Conservation (phyloP, 2,888 invertebrate species). For the Protophormia terraenovae region DNA sequence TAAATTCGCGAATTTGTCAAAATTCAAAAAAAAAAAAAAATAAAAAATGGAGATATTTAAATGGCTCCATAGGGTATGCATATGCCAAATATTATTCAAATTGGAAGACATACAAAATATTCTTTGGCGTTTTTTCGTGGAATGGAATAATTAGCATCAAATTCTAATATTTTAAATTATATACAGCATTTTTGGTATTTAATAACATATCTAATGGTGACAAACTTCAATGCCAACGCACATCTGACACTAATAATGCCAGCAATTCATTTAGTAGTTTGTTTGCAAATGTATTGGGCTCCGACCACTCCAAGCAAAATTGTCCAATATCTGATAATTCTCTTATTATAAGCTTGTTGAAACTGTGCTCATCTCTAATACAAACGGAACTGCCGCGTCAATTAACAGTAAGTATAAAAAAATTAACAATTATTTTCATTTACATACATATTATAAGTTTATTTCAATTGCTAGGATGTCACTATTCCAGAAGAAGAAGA, state of each 20-base stretch:
- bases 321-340: constrained; percentile 87
- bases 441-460: not conserved
- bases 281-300: constrained; percentile 88
- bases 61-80: too few relatives aligned
- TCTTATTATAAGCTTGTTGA: constrained; percentile 87
- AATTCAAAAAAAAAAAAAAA: too few relatives aligned
- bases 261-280: constrained; percentile 87
- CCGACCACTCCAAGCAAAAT: constrained; percentile 84
- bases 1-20: too few relatives aligned
- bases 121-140: too few relatives aligned
- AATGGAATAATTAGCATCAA: too few relatives aligned
- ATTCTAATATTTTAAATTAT: too few relatives aligned
- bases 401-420: constrained; percentile 76
- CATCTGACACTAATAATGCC: constrained; percentile 82
- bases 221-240: constrained; percentile 83
- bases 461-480: constrained; percentile 74
- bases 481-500: constrained; percentile 81
- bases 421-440: not conserved
- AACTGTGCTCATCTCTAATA: constrained; percentile 85
- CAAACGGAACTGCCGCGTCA: constrained; percentile 84
- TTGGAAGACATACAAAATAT: too few relatives aligned
- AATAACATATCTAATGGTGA: constrained; percentile 83
- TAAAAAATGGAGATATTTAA: too few relatives aligned
- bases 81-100: too few relatives aligned
- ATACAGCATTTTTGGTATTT: constrained; percentile 82